Base-by-base conservation (phyloP, 2,113 vertebrate genomes). In the Thamnophis sirtalis region DNA sequence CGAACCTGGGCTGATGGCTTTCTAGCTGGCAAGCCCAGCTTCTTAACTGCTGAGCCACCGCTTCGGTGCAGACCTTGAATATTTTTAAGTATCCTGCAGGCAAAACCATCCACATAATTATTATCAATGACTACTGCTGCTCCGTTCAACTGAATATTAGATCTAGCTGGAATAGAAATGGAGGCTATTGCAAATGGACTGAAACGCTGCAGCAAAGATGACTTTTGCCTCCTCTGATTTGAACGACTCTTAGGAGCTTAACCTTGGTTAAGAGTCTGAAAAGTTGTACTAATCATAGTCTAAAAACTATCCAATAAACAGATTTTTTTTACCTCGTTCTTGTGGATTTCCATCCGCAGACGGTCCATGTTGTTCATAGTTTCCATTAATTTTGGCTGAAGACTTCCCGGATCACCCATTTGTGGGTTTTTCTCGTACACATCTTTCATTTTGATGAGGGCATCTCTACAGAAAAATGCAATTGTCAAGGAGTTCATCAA, bases 401-500 rank as follows among this genome's bases (percentile, higher is more conserved):
- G 98, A 96, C 99, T 99, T 96, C 96, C 96, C 87, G 99, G 98
- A 95, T 99, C 99, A 43, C 99, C 99, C 99, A 99, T 99, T 96
- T 99, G 99, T 53, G 99, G 99, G 95, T 98, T 99, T 97, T 99
- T 99, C 96, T 99, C 99, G 94, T 99, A 99, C 21, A 99, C 99
- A n/a, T 99, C 99, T 97, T 99, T 99, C 99, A 99, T 99, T 98
- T 99, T 99, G 97, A 99, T 99, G 95, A 99, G 98, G 2, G 99
- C 99, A 93, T 99, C 99, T 98, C 99, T 99, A 68, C 94, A 94
- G 93, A 48, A 80, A 53, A 85, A 60, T 54, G 6, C 24, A 51
- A 33, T 33, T 21, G 28, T 87, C 28, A 53, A 53, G 28, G 50
- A 49, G 15, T 87, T n/a, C 50, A 87, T 53, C 50, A 54, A 68